Evolutionary conservation across 2,888 invertebrate genomes (phyloP).

Genomic region (Prionchulus punctatus): DNA sequence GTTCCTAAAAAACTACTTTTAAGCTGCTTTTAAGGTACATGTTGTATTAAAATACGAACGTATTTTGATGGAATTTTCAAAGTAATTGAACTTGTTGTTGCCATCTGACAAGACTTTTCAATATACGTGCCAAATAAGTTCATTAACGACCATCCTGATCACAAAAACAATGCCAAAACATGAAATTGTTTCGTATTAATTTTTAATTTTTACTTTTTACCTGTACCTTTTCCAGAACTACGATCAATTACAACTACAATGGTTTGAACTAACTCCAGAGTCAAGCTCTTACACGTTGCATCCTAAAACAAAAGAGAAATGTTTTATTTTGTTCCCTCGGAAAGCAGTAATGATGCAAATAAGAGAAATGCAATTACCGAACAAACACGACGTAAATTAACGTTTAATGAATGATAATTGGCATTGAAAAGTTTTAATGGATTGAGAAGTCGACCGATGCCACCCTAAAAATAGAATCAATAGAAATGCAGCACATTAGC

Average conservation of each 20-base stretch:
- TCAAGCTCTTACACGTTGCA: background rate
- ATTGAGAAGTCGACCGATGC: constrained; percentile 69
- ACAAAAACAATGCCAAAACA: too few species aligned
- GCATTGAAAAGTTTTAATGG: constrained; percentile 79
- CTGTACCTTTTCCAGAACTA: background rate
- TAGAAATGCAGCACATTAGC: background rate
- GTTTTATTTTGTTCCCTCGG: too few species aligned
- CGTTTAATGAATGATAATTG: constrained; percentile 72
- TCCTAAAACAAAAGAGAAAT: background rate
- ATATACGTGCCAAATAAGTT: too few species aligned
- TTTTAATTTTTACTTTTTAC: background rate
- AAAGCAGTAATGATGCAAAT: background rate
- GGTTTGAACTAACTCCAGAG: background rate
- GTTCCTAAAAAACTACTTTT: too few species aligned
- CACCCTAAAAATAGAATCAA: constrained; percentile 43
- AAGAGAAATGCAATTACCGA: constrained; percentile 24
- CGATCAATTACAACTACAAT: background rate
- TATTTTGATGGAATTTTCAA: too few species aligned
- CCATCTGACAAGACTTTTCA: too few species aligned
- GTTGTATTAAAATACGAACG: too few species aligned
- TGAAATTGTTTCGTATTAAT: too few species aligned
- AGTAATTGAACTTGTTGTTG: too few species aligned
- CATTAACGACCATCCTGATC: too few species aligned
- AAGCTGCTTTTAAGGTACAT: too few species aligned
- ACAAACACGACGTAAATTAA: constrained; percentile 67